A percentile compares a stretch with the other conserved stretches of the same genome.
Evolutionary conservation across 2,113 vertebrate species (phyloP).

Genomic region (Lanius ludovicianus): DNA sequence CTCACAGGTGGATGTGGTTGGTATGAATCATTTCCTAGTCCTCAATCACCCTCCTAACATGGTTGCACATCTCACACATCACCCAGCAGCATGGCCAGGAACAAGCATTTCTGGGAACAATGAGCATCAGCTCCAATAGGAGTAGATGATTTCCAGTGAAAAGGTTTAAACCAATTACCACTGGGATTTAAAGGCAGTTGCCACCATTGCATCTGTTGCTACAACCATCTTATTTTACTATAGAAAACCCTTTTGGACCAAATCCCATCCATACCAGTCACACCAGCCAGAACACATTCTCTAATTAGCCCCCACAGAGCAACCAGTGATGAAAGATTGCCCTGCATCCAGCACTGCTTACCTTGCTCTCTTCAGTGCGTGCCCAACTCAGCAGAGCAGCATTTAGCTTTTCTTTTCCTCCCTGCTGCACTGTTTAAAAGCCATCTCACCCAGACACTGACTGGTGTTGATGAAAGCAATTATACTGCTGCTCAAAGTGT

Average conservation of each 20-base stretch:
- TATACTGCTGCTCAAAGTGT: neutral
- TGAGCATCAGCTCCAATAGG: neutral
- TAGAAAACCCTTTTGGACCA: neutral
- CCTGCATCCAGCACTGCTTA: neutral
- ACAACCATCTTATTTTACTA: neutral
- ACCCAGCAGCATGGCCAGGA: neutral
- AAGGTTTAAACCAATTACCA: neutral
- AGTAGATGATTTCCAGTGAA: neutral
- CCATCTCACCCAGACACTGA: neutral
- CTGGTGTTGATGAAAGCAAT: neutral
- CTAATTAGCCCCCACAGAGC: neutral
- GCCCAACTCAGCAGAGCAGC: neutral
- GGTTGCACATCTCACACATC: neutral
- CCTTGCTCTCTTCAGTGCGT: neutral
- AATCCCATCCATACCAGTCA: neutral
- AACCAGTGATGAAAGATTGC: neutral
- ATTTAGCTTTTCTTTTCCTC: neutral
- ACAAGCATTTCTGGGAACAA: neutral
- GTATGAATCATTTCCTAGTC: fast-evolving
- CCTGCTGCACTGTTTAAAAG: neutral
- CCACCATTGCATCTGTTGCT: neutral
- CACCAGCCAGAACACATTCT: neutral
- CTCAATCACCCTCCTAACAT: neutral
- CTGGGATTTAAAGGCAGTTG: neutral
- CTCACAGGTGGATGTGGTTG: fast-evolving